Conservation (phyloP, 1,140 invertebrate species). For the Lasioglossum albipes region DNA sequence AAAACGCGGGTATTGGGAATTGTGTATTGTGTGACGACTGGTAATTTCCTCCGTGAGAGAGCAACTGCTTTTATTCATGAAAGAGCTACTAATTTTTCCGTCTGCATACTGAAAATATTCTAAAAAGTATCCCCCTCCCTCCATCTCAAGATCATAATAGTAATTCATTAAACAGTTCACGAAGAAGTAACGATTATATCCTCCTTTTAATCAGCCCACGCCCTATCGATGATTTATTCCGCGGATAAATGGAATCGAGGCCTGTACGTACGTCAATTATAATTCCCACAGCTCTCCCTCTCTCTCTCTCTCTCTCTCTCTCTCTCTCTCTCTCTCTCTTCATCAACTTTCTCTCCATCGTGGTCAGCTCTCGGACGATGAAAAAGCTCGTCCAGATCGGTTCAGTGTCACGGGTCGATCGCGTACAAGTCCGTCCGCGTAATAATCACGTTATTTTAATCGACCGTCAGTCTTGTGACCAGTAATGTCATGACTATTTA, state of each 20-base stretch:
- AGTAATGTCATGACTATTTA: no score
- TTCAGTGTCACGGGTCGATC: slow-evolving; percentile 27
- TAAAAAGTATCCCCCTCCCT: no score
- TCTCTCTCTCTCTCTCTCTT: background rate
- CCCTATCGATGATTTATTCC: slow-evolving; percentile 18
- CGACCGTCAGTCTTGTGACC: no score
- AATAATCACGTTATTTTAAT: background rate
- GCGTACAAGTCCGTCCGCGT: slow-evolving; percentile 4
- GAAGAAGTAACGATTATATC: slow-evolving; percentile 3
- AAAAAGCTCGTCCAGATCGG: slow-evolving; percentile 16
- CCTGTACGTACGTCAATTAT: slow-evolving; percentile 29
- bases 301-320: background rate
- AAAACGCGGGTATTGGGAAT: background rate
- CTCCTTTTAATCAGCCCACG: background rate
- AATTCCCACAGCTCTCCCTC: background rate
- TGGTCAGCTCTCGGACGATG: background rate
- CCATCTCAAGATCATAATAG: no score
- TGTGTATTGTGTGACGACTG: background rate
- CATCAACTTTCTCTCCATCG: background rate
- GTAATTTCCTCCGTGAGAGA: no score
- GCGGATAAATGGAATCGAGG: slow-evolving; percentile 20
- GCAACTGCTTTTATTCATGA: no score
- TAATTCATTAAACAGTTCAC: background rate
- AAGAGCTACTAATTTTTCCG: no score
- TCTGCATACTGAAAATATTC: no score